Base-by-base conservation (phyloP, 2,888 invertebrate genomes). In the Automeris io region DNA sequence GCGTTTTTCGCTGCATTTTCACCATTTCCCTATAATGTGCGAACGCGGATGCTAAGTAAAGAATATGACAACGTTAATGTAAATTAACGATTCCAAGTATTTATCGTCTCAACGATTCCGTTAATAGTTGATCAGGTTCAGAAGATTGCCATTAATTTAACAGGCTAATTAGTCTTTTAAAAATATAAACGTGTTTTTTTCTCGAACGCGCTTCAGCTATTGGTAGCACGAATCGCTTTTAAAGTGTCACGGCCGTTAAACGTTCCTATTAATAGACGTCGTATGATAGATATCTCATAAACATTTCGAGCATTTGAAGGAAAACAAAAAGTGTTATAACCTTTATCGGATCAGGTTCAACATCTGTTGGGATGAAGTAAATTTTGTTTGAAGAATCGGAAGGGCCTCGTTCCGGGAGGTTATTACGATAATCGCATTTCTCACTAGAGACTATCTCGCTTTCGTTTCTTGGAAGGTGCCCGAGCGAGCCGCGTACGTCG, bases 381-480 rank as follows among this genome's bases (percentile, higher is more conserved):
- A 57, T 58, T 61, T 49, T 69, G 66, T 68, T 67, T 61, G 63
- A 59, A n/a, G 61, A 69, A 73, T 78, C 74, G 72, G 73, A 70
- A 73, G 67, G 67, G 67, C 64, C 62, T 59, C 66, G 66, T 81
- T 77, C 76, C 73, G 67, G 73, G 77, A 78, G 76, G 71, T 78
- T 79, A 76, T 83, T 82, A 82, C 77, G 70, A 72, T 83, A 82
- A 85, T 83, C 75, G 71, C 70, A 66, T 76, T 83, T 82, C 81
- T 73, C 69, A 75, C 79, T 74, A 79, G 71, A 55, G 64, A 57
- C 71, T 76, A 74, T 76, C 76, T 79, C 72, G 78, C 79, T 81
- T 78, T 82, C 81, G 79, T 75, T 85, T 85, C 85, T 66, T 49
- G 63, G 85, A 85, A 85, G 75, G 67, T 59, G 69, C 68, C 64